These are phyloP conservation scores for Colletes latitarsis DNA, from an alignment of 1,140 invertebrate genomes.

Conservation along the genomic window DNA sequence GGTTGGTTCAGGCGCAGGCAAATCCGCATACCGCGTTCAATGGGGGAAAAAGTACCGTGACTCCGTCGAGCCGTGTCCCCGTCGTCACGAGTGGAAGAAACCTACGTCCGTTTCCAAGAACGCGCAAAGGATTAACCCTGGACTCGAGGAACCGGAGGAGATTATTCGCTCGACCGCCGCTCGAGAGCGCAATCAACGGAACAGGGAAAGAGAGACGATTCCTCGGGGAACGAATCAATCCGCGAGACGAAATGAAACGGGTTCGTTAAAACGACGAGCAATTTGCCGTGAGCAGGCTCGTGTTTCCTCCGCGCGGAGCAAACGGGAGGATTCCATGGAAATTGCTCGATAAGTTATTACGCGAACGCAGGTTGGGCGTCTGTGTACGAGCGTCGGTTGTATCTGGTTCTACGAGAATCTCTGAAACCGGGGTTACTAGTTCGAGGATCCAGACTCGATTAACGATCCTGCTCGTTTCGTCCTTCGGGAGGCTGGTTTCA, in stretches of 20 bases:
- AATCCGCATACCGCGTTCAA: background rate
- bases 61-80: background rate
- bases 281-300: constrained; percentile 52
- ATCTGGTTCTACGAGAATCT: constrained; percentile 26
- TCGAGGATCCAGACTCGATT: constrained; percentile 15
- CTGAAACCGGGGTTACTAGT: constrained; percentile 37
- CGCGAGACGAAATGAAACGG: constrained; percentile 50
- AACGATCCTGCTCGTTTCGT: background rate
- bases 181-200: constrained; percentile 27
- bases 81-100: background rate
- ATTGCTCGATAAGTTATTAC: constrained; percentile 44
- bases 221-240: constrained; percentile 59
- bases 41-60: background rate
- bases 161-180: constrained; percentile 47
- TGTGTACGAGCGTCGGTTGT: background rate
- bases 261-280: constrained; percentile 59
- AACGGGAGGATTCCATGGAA: constrained; percentile 38
- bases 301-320: constrained; percentile 18
- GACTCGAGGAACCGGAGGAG: constrained; percentile 6
- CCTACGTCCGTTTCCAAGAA: background rate
- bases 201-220: constrained; percentile 22
- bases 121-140: background rate
- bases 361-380: background rate
- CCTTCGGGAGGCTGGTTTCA: background rate
- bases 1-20: background rate